Percentiles rank a stretch among this genome's conserved stretches.
Evolutionary conservation across 2,113 vertebrate species (phyloP).

Genomic region (Marmota flaviventris): DNA sequence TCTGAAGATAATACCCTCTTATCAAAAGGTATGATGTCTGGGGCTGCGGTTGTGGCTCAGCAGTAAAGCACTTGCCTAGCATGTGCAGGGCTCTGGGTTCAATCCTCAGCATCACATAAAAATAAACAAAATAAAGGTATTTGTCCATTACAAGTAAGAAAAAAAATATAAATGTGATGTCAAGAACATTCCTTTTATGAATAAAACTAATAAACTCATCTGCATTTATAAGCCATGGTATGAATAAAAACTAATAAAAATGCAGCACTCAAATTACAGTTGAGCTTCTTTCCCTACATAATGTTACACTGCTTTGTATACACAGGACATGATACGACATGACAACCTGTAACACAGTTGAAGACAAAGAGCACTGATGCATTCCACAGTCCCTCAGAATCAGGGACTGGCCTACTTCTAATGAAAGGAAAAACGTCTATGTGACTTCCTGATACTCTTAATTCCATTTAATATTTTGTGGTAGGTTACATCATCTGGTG

Average conservation of each 20-base stretch:
- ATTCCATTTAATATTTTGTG: slow-evolving; percentile 76
- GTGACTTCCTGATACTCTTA: slow-evolving; percentile 77
- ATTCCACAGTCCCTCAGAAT: slow-evolving; percentile 61
- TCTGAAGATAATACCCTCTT: not conserved
- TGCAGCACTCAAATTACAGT: not conserved
- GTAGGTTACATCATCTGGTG: not conserved
- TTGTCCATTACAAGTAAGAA: too few relatives aligned
- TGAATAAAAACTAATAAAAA: slow-evolving; percentile 33
- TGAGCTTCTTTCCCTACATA: not conserved
- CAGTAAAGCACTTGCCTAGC: too few relatives aligned
- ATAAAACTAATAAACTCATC: not conserved
- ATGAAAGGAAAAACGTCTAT: slow-evolving; percentile 74
- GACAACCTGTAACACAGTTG: not conserved
- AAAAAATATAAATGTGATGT: not conserved
- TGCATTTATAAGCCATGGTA: not conserved
- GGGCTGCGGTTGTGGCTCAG: too few relatives aligned
- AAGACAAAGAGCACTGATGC: slow-evolving; percentile 69
- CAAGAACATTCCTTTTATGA: slow-evolving; percentile 15
- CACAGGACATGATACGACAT: slow-evolving; percentile 49
- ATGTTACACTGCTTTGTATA: slow-evolving; percentile 16
- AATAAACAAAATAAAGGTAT: too few relatives aligned
- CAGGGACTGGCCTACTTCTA: slow-evolving; percentile 4
- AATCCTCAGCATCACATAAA: too few relatives aligned
- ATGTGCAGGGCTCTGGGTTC: too few relatives aligned
- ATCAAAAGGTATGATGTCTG: not conserved